Evolutionary conservation across 2,113 vertebrate species (phyloP).

Genomic region (Engraulis encrasicolus): DNA sequence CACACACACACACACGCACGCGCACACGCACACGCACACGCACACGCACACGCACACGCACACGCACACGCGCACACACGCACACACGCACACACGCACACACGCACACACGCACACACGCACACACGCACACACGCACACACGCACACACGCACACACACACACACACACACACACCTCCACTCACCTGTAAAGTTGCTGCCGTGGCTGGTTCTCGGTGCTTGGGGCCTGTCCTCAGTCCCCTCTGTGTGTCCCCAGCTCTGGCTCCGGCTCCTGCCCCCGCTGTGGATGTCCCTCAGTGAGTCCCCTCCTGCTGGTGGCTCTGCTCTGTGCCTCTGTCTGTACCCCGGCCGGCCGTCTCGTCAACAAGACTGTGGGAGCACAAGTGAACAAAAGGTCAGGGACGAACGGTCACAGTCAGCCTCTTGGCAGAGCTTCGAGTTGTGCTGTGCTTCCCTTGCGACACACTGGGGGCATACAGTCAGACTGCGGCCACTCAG

Average conservation of each 20-base stretch:
- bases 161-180: not conserved
- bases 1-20: not conserved
- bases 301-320: not conserved
- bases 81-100: not conserved
- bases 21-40: not conserved
- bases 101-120: not conserved
- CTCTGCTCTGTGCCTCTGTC: not conserved
- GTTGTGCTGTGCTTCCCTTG: not conserved
- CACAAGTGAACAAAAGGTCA: not conserved
- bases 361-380: not conserved
- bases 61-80: not conserved
- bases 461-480: not conserved
- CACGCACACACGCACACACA: not conserved
- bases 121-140: not conserved
- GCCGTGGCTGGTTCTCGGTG: not conserved
- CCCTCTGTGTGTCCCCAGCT: not conserved
- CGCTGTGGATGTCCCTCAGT: too few relatives aligned
- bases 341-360: not conserved
- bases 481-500: not conserved
- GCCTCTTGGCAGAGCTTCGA: not conserved
- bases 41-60: not conserved
- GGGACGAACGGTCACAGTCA: not conserved
- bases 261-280: not conserved
- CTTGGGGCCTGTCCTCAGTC: not conserved
- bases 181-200: not conserved